Conservation (phyloP, 2,888 invertebrate genomes). For the Ophion slaviceki region DNA sequence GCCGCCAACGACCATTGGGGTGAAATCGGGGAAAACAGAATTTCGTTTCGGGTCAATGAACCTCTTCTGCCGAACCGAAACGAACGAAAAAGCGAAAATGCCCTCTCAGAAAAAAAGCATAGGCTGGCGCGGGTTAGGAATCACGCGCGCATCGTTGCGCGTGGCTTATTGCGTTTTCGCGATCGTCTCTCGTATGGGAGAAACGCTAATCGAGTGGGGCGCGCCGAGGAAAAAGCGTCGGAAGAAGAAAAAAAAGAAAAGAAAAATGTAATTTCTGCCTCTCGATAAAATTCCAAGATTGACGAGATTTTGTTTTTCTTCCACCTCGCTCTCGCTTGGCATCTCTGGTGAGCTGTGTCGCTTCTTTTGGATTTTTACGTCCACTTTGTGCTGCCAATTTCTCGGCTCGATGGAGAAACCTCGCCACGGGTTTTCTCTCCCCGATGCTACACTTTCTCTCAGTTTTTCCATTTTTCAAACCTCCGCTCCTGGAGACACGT, state of each 20-base stretch:
- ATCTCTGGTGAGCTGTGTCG: neutral
- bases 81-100: constrained; percentile 1
- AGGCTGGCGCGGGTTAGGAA: constrained; percentile 41
- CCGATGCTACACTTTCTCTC: no score
- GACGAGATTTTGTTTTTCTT: constrained; percentile 44
- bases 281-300: constrained; percentile 53
- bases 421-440: no score
- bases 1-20: constrained; percentile 27
- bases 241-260: constrained; percentile 15
- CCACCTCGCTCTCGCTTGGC: neutral
- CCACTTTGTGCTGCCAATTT: constrained; percentile 38
- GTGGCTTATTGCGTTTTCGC: constrained; percentile 67
- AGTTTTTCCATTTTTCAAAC: no score
- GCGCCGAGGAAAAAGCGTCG: constrained; percentile 2
- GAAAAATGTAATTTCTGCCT: constrained; percentile 61
- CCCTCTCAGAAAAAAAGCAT: constrained; percentile 15
- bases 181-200: constrained; percentile 1
- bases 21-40: constrained; percentile 32
- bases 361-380: constrained; percentile 12
- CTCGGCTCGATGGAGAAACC: neutral
- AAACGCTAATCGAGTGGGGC: constrained; percentile 5
- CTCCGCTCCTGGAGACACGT: no score
- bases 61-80: constrained; percentile 35
- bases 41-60: constrained; percentile 57
- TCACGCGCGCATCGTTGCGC: constrained; percentile 64